Percentiles rank a stretch among this genome's conserved stretches.
phyloP scores from a whole-genome alignment of 2,113 vertebrate genomes.

The Lagopus muta region DNA sequence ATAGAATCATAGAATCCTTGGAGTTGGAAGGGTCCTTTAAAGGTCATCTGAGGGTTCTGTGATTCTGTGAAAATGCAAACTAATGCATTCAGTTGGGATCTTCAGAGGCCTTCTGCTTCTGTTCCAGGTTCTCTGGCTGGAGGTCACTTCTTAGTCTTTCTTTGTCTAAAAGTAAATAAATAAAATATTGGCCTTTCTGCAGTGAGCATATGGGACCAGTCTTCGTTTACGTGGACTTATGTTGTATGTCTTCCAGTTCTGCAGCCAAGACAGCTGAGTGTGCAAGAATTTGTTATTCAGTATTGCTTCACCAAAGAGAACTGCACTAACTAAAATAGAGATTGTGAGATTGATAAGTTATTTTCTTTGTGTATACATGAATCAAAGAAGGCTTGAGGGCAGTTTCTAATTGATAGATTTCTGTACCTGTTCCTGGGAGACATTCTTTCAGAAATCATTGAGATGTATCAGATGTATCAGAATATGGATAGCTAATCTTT shows the following conservation, averaged over 20 bases:
- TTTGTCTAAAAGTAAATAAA: not conserved
- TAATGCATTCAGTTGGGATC: too few species aligned
- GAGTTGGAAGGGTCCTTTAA: too few species aligned
- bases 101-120: not conserved
- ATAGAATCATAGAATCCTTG: too few species aligned
- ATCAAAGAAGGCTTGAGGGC: not conserved
- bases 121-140: not conserved
- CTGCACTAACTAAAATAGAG: not conserved
- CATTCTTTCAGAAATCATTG: not conserved
- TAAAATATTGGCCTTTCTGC: not conserved
- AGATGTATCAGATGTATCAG: accelerated
- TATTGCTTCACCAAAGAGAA: not conserved
- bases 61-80: too few species aligned
- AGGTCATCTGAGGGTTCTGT: too few species aligned
- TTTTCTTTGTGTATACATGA: not conserved
- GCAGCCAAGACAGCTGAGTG: not conserved
- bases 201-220: not conserved
- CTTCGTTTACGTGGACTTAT: accelerated
- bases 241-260: not conserved
- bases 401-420: not conserved
- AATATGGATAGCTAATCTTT: not conserved
- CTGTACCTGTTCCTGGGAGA: not conserved
- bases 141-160: not conserved
- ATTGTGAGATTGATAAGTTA: not conserved
- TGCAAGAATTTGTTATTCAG: not conserved